Percentiles rank a stretch among this genome's conserved stretches.
Evolutionary conservation across 2,888 invertebrate species (phyloP).

Genomic region (Pasiphila rectangulata): DNA sequence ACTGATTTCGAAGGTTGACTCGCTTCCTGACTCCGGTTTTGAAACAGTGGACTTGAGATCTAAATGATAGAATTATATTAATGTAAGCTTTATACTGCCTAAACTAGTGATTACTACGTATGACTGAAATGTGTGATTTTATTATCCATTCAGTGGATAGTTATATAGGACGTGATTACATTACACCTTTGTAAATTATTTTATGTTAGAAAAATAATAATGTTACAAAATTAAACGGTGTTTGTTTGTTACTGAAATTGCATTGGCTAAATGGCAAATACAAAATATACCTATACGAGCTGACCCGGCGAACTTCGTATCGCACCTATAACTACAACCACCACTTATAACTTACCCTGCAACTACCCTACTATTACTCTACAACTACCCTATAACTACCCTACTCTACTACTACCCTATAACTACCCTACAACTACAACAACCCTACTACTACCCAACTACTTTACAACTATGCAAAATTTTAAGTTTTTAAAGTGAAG

Average conservation of each 20-base stretch:
- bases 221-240: constrained; percentile 37
- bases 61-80: constrained; percentile 40
- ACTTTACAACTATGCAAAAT: no score
- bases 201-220: constrained; percentile 62
- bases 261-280: no score
- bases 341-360: no score
- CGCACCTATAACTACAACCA: no score
- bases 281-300: no score
- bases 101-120: constrained; percentile 18
- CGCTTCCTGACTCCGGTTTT: constrained; percentile 68
- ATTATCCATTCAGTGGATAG: constrained; percentile 27
- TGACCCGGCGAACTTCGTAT: no score
- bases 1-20: constrained; percentile 58
- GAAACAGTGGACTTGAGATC: constrained; percentile 73
- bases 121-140: constrained; percentile 34
- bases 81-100: constrained; percentile 33
- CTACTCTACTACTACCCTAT: no score
- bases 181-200: constrained; percentile 59
- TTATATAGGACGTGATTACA: constrained; percentile 30
- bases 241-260: not conserved
- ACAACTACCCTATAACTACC: no score
- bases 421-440: no score
- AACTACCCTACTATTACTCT: no score
- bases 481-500: no score
- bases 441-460: no score